A percentile compares a stretch with the other conserved stretches of the same genome.
Conservation (phyloP, 2,113 vertebrate species). For the Datnioides undecimradiatus region DNA sequence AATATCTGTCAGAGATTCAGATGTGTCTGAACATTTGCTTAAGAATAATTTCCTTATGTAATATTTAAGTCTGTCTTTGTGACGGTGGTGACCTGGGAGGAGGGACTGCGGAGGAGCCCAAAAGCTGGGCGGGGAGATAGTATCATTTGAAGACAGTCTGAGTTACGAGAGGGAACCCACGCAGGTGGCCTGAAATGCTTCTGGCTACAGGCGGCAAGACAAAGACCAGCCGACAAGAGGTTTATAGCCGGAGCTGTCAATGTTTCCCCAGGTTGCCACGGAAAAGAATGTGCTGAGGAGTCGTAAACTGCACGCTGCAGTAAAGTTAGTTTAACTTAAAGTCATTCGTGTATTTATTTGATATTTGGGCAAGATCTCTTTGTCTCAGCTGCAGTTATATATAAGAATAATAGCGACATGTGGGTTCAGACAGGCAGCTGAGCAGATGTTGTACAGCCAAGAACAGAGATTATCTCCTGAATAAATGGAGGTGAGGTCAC, state of each 20-base stretch:
- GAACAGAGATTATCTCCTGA: background rate
- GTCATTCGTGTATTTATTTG: conserved; percentile 40
- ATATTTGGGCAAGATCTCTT: conserved; percentile 16
- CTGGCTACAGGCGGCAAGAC: conserved; percentile 26
- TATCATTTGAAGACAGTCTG: conserved; percentile 28
- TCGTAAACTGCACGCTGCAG: conserved; percentile 24
- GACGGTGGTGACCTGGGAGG: background rate
- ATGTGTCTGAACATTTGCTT: conserved; percentile 9
- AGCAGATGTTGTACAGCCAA: conserved; percentile 27
- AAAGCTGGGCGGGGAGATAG: conserved; percentile 27
- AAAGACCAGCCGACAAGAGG: conserved; percentile 46
- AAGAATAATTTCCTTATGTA: conserved; percentile 45
- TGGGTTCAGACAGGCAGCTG: conserved; percentile 1
- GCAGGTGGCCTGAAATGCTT: conserved; percentile 52
- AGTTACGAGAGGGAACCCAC: conserved; percentile 1
- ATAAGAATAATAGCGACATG: conserved; percentile 22
- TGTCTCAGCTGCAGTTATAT: conserved; percentile 1
- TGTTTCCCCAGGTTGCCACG: conserved; percentile 69
- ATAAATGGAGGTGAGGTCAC: conserved; percentile 24
- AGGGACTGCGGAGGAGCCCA: conserved; percentile 27
- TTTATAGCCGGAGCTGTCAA: conserved; percentile 59
- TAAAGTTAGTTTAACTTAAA: conserved; percentile 32
- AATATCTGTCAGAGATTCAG: conserved; percentile 28
- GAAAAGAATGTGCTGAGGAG: conserved; percentile 46
- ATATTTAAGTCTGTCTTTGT: conserved; percentile 64